Base-by-base conservation (phyloP, 2,113 vertebrate genomes). In the Chaetops frenatus region DNA sequence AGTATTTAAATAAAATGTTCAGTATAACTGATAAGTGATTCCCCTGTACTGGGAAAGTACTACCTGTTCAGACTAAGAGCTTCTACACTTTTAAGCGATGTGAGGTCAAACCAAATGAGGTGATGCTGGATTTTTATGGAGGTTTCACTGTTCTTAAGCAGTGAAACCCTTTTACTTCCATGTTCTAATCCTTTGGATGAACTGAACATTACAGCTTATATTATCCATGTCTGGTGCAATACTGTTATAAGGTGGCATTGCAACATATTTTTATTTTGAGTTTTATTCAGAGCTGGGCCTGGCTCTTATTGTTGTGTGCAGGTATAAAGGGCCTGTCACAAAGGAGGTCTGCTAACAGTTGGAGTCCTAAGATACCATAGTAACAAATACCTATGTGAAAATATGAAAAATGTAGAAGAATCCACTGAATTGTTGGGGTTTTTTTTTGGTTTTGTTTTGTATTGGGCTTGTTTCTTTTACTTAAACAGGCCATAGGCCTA, bases 1-100 rank as follows among this genome's bases (percentile, higher is more conserved):
- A 93, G 48, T 87, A 53, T 81, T 94, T 90, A 95, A 76, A 95
- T 60, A 90, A 94, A 91, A 95, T 92, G 86, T 81, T 90, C 91
- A 50, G 36, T 92, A 79, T 80, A 92, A 85, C 38, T 72, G 57
- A 90, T 77, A 92, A 72, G 79, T 56, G 15, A 78, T 73, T 65
- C 23, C 73, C 65, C 53, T 57, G 7, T 86, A n/a, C 11, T 60
- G 24, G n/a, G 83, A 91, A 69, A 57, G 14, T 29, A 53, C 35
- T 88, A 93, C 91, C 82, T 92, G 64, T 64, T 92, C 70, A 19
- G 45, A 18, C 53, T 67, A 44, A 85, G 51, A 90, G 5, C 24
- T 86, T 71, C 4, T 72, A 62, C 24, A 56, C 27, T 87, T 89
- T 81, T 76, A 62, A 35, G 12, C 33, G 38, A 65, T 11, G 15